Evolutionary conservation across 2,888 invertebrate genomes (phyloP), one percentile per base, ranked within the genome.

Genomic region (Ichneumoninae sp.): DNA sequence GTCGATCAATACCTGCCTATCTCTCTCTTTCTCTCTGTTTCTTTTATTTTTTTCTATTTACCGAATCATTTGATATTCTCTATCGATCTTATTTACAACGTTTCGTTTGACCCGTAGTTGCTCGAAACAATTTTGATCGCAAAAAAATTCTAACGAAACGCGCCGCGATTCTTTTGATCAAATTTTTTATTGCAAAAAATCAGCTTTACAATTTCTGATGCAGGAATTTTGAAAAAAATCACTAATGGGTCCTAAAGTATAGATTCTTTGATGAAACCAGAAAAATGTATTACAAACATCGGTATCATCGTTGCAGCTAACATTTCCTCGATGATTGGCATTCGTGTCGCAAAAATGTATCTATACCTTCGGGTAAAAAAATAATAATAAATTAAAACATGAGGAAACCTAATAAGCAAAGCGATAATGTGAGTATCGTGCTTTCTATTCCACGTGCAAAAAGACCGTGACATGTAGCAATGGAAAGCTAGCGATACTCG

Each of bases 401-500:
- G 36, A 62, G 44, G 13, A 62, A 10, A 44, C 33, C 19, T 50
- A 62, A 50, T 62, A 6, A 74, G 33, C 62, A 62, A 62, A 65
- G 19, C 74, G 50, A 65, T 50, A 74, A 65, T 50, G 60, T 22
- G 33, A 74, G 44, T n/a, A 26, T 47, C 36, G 47, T 74, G 47
- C 50, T 62, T 47, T 50, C 22, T 10, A n/a, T 33, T n/a, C 50
- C 47, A 19, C 50, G n/a, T 50, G 69, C 50, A 60, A 71, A 80
- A 80, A 80, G 77, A 6, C 77, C 80, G 77, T 77, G 80, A 36
- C 30, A n/a, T 36, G 30, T 13, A 33, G 77, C 83, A 76, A 65
- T 80, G 71, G 50, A 50, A 50, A 71, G 40, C 71, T 71, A 62
- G 80, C 70, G 65, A 54, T 50, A 69, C 66, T 10, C 50, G 66